Evolutionary conservation across 1,140 invertebrate species (phyloP), one percentile per base, ranked within the genome.

Genomic region (Ceratina japonica): DNA sequence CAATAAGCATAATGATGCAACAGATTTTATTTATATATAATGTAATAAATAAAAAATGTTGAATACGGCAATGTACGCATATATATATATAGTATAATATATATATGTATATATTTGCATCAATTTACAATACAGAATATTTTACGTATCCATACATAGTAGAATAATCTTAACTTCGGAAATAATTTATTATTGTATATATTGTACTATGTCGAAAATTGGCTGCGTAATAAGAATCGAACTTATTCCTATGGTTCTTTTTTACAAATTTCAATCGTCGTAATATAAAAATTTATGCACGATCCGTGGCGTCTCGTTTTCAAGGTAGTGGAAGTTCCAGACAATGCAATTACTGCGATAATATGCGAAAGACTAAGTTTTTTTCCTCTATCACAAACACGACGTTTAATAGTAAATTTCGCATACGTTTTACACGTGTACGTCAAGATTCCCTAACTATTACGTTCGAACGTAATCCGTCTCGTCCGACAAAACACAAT

Each of bases 271-370:
- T 59, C 4, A 51, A 31, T 51, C 59, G 22, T 54, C 0, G 44
- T 31, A 20, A 70, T 71, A 51, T 77, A 71, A 70, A 76, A 62
- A 59, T 59, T 22, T 22, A 56, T 77, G 44, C 27, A 15, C 12
- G 12, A 18, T 31, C 54, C n/a, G 13, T 63, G 37, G 7, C 31
- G 16, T 75, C 18, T 10, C 1, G 2, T 15, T 2, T 56, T 2
- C 0, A n/a, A 44, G 8, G 10, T 5, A 18, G 24, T 54, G 0
- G 20, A 27, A 44, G 0, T 77, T 3, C 5, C 13, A n/a, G 15
- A 70, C 15, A 63, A 71, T 22, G 4, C 37, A 24, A 49, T 31
- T 49, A 24, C 16, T 20, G 37, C 37, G 18, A 15, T 31, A 31
- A 44, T 68, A n/a, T n/a, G n/a, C 16, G 13, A 31, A 49, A 62